These are phyloP conservation scores for Phalacrocorax aristotelis DNA, from an alignment of 2,113 vertebrate species.

Conservation along the genomic window DNA sequence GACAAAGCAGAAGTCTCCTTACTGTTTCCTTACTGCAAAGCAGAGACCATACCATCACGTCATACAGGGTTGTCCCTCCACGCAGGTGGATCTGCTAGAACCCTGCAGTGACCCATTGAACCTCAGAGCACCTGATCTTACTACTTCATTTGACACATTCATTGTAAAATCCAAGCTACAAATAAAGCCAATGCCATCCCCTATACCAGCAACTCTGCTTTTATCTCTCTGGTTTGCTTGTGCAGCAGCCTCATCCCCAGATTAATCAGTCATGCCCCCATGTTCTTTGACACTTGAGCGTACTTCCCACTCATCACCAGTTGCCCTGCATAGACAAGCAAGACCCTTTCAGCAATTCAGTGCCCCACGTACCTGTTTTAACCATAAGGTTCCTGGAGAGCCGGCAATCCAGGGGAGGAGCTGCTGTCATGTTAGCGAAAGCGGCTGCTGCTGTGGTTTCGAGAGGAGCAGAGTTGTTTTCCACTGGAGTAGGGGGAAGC, in stretches of 20 bases:
- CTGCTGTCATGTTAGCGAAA: slow-evolving; percentile 77
- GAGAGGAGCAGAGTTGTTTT: slow-evolving; percentile 57
- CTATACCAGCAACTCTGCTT: background rate
- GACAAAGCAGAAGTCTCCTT: background rate
- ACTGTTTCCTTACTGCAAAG: background rate
- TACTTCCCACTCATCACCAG: background rate
- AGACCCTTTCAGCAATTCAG: background rate
- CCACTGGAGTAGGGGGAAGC: slow-evolving; percentile 66
- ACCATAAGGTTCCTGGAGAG: slow-evolving; percentile 88
- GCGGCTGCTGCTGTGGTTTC: slow-evolving; percentile 46
- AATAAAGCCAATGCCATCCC: background rate
- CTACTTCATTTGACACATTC: fast-evolving
- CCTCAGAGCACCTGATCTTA: background rate
- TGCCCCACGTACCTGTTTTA: slow-evolving; percentile 84
- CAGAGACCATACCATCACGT: background rate
- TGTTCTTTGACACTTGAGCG: fast-evolving
- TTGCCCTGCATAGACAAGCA: background rate
- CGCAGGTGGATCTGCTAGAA: background rate
- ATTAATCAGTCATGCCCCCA: too few species aligned
- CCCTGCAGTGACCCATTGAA: background rate
- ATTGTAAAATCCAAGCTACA: background rate
- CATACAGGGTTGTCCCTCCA: fast-evolving
- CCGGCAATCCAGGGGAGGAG: slow-evolving; percentile 84
- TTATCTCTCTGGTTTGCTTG: fast-evolving
- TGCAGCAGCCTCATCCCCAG: background rate